Evolutionary conservation across 2,888 invertebrate genomes (phyloP).

Genomic region (Ophraella communa): DNA sequence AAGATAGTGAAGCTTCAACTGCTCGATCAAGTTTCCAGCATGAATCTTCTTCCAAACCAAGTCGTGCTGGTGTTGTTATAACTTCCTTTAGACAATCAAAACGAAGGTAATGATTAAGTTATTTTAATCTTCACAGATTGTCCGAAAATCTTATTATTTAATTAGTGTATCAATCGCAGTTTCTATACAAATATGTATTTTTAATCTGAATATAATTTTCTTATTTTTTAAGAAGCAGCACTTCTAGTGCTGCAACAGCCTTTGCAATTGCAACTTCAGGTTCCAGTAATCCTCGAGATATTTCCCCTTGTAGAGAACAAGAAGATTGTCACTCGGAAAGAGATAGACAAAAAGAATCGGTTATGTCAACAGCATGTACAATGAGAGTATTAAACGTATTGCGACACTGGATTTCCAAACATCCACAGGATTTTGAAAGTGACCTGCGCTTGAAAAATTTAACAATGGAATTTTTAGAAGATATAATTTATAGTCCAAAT

Average conservation of each 20-base stretch:
- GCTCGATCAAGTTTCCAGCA: constrained; percentile 69
- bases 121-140: background rate
- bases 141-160: no score
- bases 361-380: constrained; percentile 91
- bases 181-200: background rate
- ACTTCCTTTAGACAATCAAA: constrained; percentile 89
- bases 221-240: constrained; percentile 89
- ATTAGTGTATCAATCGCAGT: no score
- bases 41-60: constrained; percentile 66
- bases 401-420: constrained; percentile 91
- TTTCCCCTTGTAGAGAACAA: constrained; percentile 58
- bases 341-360: constrained; percentile 71
- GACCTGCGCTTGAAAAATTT: constrained; percentile 75
- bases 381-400: constrained; percentile 91
- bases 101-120: constrained; percentile 67
- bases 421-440: constrained; percentile 86
- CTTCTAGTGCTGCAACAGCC: constrained; percentile 85
- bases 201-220: no score
- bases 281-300: constrained; percentile 81
- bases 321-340: constrained; percentile 60
- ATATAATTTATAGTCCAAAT: constrained; percentile 83
- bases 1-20: constrained; percentile 60
- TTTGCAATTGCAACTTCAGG: constrained; percentile 92
- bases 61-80: constrained; percentile 87
- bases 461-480: constrained; percentile 86